Conservation (phyloP, 2,888 invertebrate species). For the Agrenia bidenticulata region DNA sequence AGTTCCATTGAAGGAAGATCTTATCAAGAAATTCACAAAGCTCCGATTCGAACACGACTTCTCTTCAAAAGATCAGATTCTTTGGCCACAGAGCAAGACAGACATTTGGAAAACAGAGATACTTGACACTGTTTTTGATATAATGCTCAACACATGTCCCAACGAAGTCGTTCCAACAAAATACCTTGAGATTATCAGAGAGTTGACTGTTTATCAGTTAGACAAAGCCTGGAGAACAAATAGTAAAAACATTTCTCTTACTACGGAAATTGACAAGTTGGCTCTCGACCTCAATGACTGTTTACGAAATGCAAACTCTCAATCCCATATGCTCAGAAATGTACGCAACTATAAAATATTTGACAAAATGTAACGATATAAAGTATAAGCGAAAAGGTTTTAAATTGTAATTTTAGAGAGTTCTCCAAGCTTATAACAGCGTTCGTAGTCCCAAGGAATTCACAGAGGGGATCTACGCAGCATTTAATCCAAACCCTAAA, state of each 20-base stretch:
- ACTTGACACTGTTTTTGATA: neutral
- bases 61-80: neutral
- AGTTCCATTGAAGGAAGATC: neutral
- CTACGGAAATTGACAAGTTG: too few relatives aligned
- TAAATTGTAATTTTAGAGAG: too few relatives aligned
- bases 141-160: neutral
- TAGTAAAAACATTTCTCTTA: neutral
- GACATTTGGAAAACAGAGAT: slow-evolving; percentile 16
- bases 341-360: too few relatives aligned
- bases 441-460: too few relatives aligned
- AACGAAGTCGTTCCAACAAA: neutral
- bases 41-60: slow-evolving; percentile 11
- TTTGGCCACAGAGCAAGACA: slow-evolving; percentile 10
- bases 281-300: too few relatives aligned
- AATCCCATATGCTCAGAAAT: too few relatives aligned
- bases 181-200: neutral
- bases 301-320: too few relatives aligned
- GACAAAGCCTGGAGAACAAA: neutral
- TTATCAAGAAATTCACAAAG: neutral
- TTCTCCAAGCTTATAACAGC: too few relatives aligned
- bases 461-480: neutral
- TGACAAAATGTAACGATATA: too few relatives aligned
- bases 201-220: slow-evolving; percentile 10
- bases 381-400: too few relatives aligned
- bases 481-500: neutral